These are phyloP conservation scores for Anadara kagoshimensis DNA, from an alignment of 1,140 invertebrate genomes.

Conservation along the genomic window DNA sequence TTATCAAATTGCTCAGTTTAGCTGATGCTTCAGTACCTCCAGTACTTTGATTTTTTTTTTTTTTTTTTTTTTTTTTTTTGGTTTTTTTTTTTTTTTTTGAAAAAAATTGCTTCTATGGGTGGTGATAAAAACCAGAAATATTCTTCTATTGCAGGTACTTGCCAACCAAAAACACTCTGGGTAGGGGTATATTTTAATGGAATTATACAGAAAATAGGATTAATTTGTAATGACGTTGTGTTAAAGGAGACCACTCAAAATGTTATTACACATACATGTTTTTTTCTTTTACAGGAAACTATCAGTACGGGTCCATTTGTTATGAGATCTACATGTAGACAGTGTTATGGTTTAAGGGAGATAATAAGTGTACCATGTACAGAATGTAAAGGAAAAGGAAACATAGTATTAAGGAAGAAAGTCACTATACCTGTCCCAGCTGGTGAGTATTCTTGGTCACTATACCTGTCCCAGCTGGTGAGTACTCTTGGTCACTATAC, in stretches of 20 bases:
- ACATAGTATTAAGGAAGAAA: conserved; percentile 90
- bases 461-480: neutral
- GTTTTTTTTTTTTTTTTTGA: too few species aligned
- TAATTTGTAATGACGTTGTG: neutral
- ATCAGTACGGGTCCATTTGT: conserved; percentile 88
- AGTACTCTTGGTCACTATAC: too few species aligned
- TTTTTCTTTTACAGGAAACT: conserved; percentile 75
- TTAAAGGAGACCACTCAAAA: neutral
- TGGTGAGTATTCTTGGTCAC: conserved; percentile 51
- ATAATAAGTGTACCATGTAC: conserved; percentile 93
- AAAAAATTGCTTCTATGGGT: too few species aligned
- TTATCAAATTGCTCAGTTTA: too few species aligned
- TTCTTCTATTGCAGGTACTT: too few species aligned
- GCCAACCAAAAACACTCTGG: too few species aligned
- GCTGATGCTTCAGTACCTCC: too few species aligned
- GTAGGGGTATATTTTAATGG: conserved; percentile 25
- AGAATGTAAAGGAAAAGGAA: conserved; percentile 96
- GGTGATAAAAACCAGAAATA: too few species aligned
- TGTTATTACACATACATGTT: neutral
- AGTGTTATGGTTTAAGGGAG: conserved; percentile 91
- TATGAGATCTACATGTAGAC: conserved; percentile 96
- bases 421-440: conserved; percentile 97
- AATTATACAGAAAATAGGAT: neutral
- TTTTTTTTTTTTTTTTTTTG: too few species aligned
- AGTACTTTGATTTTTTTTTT: too few species aligned